Evolutionary conservation across 1,140 invertebrate species (phyloP).

Genomic region (Papilio machaon): DNA sequence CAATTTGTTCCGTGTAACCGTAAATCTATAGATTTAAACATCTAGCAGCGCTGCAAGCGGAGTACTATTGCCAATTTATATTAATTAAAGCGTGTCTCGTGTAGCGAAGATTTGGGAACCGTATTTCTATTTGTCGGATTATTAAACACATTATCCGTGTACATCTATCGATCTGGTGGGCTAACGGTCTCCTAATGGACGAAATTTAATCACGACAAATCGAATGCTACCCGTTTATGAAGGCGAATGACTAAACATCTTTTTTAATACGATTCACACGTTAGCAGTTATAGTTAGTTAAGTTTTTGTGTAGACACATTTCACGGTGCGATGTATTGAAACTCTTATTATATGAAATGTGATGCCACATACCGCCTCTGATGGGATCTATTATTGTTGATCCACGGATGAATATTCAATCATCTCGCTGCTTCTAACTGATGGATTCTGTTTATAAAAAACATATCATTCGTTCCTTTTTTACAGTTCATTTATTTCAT

Average conservation of each 20-base stretch:
- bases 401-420: slow-evolving; percentile 81
- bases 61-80: slow-evolving; percentile 26
- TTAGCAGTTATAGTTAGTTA: slow-evolving; percentile 80
- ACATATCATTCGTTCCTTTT: slow-evolving; percentile 57
- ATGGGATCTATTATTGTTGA: slow-evolving; percentile 80
- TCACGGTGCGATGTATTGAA: slow-evolving; percentile 80
- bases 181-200: slow-evolving; percentile 79
- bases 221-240: slow-evolving; percentile 81
- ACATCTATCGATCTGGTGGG: slow-evolving; percentile 62
- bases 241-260: slow-evolving; percentile 80
- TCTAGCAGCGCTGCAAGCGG: slow-evolving; percentile 7
- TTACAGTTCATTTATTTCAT: slow-evolving; percentile 35
- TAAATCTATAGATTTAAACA: slow-evolving; percentile 25
- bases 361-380: slow-evolving; percentile 78
- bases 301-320: slow-evolving; percentile 81
- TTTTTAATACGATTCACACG: slow-evolving; percentile 82
- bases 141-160: slow-evolving; percentile 73
- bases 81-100: slow-evolving; percentile 35
- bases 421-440: slow-evolving; percentile 67
- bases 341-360: slow-evolving; percentile 82
- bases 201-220: slow-evolving; percentile 81
- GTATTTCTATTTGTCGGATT: slow-evolving; percentile 75
- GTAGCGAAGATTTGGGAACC: slow-evolving; percentile 59
- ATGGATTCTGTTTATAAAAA: slow-evolving; percentile 65
- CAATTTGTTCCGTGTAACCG: slow-evolving; percentile 4